phyloP scores from a whole-genome alignment of 2,113 vertebrate species.

The Protobothrops mucrosquamatus region DNA sequence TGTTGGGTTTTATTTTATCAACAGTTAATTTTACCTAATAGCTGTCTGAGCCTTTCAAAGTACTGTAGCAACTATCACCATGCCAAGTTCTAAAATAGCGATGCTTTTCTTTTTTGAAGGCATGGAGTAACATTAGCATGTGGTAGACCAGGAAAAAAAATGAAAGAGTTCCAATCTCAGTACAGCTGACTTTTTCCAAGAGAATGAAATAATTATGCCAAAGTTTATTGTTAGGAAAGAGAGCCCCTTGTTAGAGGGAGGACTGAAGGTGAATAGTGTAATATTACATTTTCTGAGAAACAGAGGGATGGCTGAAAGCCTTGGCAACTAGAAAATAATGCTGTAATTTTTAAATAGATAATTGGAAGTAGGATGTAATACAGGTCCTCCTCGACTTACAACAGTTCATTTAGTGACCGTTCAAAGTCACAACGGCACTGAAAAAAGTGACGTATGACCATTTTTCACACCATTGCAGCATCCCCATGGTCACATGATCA shows the following conservation, averaged over 20 bases:
- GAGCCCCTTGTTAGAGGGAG: background rate
- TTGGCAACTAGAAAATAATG: background rate
- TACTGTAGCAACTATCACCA: slow-evolving; percentile 31
- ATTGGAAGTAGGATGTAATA: background rate
- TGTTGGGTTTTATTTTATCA: slow-evolving; percentile 53
- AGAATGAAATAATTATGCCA: background rate
- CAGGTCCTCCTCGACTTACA: background rate
- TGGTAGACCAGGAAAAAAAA: slow-evolving; percentile 30
- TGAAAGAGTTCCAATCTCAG: slow-evolving; percentile 39
- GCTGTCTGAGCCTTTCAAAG: slow-evolving; percentile 47
- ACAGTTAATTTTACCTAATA: slow-evolving; percentile 39
- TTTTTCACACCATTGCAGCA: background rate
- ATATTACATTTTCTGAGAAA: background rate
- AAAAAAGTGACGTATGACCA: background rate
- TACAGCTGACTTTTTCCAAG: background rate
- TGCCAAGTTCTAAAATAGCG: slow-evolving; percentile 49
- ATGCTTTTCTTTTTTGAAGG: slow-evolving; percentile 35
- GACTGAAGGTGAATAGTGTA: background rate
- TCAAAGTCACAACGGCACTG: background rate
- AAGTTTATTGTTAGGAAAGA: slow-evolving; percentile 3
- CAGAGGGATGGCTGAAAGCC: background rate
- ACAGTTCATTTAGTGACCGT: background rate
- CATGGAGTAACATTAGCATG: slow-evolving; percentile 41
- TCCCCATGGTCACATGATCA: background rate
- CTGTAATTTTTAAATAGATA: background rate